Conservation (phyloP, 2,113 vertebrate genomes). For the Zapornia atra region DNA sequence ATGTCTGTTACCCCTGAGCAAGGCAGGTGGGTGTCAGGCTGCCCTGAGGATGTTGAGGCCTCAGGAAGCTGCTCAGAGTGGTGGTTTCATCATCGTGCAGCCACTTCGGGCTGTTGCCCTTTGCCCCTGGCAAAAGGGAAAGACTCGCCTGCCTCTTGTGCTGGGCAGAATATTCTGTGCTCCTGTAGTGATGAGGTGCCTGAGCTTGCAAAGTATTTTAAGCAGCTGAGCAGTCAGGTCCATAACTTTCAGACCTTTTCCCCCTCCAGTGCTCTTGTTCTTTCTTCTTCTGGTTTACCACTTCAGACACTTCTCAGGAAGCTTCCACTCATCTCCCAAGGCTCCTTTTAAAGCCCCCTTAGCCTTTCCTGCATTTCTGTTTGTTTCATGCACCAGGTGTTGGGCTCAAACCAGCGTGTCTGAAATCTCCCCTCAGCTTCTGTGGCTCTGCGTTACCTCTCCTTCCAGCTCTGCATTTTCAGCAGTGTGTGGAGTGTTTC, state of each 20-base stretch:
- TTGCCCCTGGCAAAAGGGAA: background rate
- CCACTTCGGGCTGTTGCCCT: background rate
- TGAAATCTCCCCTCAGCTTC: background rate
- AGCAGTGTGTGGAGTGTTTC: background rate
- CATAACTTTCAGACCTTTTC: constrained; percentile 21
- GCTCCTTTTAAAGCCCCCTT: constrained; percentile 15
- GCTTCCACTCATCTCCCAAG: background rate
- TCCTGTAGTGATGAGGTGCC: constrained; percentile 13
- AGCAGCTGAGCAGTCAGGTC: background rate
- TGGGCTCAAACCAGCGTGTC: background rate
- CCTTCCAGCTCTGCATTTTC: background rate
- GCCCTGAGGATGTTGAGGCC: background rate
- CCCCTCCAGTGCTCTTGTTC: background rate
- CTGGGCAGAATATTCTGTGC: background rate
- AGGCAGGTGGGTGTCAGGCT: background rate
- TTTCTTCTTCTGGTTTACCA: constrained; percentile 28
- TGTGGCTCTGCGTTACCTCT: background rate
- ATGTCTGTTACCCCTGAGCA: background rate
- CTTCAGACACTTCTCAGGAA: background rate
- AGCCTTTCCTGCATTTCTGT: constrained; percentile 5
- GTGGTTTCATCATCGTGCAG: fast-evolving
- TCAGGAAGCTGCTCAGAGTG: background rate
- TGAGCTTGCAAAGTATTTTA: background rate
- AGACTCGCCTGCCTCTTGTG: background rate
- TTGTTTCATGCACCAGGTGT: constrained; percentile 49